A percentile compares a stretch with the other conserved stretches of the same genome.
These are phyloP conservation scores for Micromussa lordhowensis DNA, from an alignment of 92 coral and sea anemone genomes.

Conservation along the genomic window DNA sequence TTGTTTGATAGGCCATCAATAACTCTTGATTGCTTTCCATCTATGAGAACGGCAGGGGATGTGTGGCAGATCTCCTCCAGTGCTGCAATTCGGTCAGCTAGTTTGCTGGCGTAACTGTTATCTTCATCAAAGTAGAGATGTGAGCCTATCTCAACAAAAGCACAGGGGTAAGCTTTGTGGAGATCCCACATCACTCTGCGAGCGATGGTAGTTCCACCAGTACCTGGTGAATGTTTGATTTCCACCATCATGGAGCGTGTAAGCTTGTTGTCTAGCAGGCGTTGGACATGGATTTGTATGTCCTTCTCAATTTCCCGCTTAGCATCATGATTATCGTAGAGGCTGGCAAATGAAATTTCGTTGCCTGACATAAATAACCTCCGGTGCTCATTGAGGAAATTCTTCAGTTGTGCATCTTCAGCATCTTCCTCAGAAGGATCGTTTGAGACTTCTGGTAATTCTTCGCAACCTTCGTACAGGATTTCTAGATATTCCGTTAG, in stretches of 20 bases:
- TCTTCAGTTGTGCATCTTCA: slow-evolving; percentile 33
- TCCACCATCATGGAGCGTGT: slow-evolving; percentile 75
- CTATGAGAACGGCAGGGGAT: slow-evolving; percentile 75
- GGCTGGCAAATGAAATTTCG: slow-evolving; percentile 77
- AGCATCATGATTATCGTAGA: slow-evolving; percentile 86
- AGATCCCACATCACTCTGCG: slow-evolving; percentile 92
- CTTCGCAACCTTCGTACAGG: slow-evolving; percentile 81
- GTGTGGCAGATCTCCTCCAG: slow-evolving; percentile 79
- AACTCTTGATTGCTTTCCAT: slow-evolving; percentile 79
- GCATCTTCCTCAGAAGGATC: slow-evolving; percentile 62
- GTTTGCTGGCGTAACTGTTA: slow-evolving; percentile 57
- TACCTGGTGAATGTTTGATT: slow-evolving; percentile 85
- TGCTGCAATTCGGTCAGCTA: slow-evolving; percentile 71
- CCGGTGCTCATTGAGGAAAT: slow-evolving; percentile 70
- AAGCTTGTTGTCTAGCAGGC: slow-evolving; percentile 69
- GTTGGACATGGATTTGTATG: slow-evolving; percentile 76
- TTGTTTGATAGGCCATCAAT: slow-evolving; percentile 72
- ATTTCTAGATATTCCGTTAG: slow-evolving; percentile 73
- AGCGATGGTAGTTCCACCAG: slow-evolving; percentile 93
- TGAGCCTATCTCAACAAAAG: slow-evolving; percentile 61
- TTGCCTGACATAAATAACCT: slow-evolving; percentile 83
- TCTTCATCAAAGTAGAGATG: slow-evolving; percentile 78
- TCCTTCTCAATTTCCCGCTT: slow-evolving; percentile 69
- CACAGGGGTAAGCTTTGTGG: slow-evolving; percentile 86
- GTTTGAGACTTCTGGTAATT: slow-evolving; percentile 43